Percentiles rank a stretch among this genome's conserved stretches.
Evolutionary conservation across 2,888 invertebrate genomes (phyloP).

Genomic region (Leucophenga montana): DNA sequence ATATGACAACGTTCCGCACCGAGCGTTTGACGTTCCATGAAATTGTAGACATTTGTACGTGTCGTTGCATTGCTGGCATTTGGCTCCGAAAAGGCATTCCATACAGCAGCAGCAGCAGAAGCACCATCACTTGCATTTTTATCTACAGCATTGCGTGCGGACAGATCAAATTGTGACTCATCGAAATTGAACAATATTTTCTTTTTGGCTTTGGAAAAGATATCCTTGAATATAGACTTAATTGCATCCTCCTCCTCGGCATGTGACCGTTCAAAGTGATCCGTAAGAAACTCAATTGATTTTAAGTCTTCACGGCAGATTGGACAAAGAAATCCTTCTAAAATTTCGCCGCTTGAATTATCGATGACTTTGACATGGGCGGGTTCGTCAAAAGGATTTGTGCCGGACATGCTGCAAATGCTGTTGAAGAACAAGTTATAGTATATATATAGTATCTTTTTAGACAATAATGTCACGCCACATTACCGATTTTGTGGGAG

Average conservation of each 20-base stretch:
- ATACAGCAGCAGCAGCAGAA: not conserved
- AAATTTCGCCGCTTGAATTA: slow-evolving; percentile 77
- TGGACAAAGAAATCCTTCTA: slow-evolving; percentile 96
- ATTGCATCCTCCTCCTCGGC: slow-evolving; percentile 89
- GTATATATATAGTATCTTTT: too few species aligned
- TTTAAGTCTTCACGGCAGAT: slow-evolving; percentile 93
- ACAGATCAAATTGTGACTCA: slow-evolving; percentile 76
- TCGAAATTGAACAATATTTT: slow-evolving; percentile 84
- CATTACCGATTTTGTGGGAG: slow-evolving; percentile 14
- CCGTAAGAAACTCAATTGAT: slow-evolving; percentile 85
- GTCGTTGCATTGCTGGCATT: slow-evolving; percentile 53
- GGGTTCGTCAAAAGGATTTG: slow-evolving; percentile 68
- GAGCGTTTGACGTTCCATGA: slow-evolving; percentile 72
- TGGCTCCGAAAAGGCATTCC: slow-evolving; percentile 8
- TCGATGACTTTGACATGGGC: slow-evolving; percentile 36
- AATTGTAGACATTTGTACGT: slow-evolving; percentile 62
- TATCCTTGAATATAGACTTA: slow-evolving; percentile 83
- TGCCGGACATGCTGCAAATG: slow-evolving; percentile 47
- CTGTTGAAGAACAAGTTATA: too few species aligned
- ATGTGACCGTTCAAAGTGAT: slow-evolving; percentile 92
- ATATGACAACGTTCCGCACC: slow-evolving; percentile 77
- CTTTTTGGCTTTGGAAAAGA: slow-evolving; percentile 92
- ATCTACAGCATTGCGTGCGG: slow-evolving; percentile 75
- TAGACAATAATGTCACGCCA: too few species aligned
- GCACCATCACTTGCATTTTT: slow-evolving; percentile 63